Evolutionary conservation across 2,888 invertebrate species (phyloP).

Genomic region (Hyppa rectilinea): DNA sequence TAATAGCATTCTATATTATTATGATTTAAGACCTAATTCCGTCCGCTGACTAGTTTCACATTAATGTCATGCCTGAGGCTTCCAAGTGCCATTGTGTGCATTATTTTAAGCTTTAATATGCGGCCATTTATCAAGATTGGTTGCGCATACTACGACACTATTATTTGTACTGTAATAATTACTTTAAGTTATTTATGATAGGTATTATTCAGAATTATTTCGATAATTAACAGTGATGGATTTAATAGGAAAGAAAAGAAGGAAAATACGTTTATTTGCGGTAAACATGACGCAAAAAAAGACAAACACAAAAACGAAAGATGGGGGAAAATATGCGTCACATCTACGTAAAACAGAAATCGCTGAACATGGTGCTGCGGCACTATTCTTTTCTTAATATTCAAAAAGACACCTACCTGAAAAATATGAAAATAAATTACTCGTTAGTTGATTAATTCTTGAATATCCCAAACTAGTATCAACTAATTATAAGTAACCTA

Average conservation of each 20-base stretch:
- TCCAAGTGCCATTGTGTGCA: conserved; percentile 40
- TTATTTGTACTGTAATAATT: conserved; percentile 42
- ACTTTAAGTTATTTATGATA: conserved; percentile 34
- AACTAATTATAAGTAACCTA: conserved; percentile 15
- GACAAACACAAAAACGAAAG: too few relatives aligned
- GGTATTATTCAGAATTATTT: background rate
- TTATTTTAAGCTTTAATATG: conserved; percentile 47
- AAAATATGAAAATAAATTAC: background rate
- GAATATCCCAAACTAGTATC: conserved; percentile 5
- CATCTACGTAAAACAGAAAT: too few relatives aligned
- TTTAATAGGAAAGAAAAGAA: too few relatives aligned
- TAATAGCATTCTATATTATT: conserved; percentile 47
- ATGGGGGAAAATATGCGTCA: too few relatives aligned
- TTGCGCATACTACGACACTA: conserved; percentile 15
- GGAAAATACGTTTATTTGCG: too few relatives aligned
- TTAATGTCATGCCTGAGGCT: conserved; percentile 57
- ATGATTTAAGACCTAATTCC: conserved; percentile 50
- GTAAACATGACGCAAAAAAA: too few relatives aligned
- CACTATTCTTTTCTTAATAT: background rate
- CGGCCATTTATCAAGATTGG: conserved; percentile 41
- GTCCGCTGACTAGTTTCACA: conserved; percentile 39
- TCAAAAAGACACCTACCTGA: background rate
- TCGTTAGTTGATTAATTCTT: background rate
- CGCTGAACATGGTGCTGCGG: too few relatives aligned
- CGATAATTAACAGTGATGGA: background rate